Evolutionary conservation across 2,888 invertebrate genomes (phyloP).

Genomic region (Escarpia spicata): DNA sequence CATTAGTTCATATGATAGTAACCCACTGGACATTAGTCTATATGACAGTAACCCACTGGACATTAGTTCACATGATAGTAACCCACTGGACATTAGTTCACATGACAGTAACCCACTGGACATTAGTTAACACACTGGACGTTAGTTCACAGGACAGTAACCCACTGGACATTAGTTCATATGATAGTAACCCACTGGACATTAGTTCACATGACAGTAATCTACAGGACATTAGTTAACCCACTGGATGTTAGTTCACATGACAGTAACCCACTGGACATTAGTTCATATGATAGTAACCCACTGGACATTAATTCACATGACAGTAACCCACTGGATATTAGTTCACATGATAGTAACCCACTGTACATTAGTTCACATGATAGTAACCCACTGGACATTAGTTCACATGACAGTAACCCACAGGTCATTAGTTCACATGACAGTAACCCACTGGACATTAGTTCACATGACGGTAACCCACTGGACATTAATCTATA

Average conservation of each 20-base stretch:
- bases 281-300: not conserved
- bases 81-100: not conserved
- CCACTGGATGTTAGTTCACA: too few species aligned
- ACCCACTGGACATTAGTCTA: not conserved
- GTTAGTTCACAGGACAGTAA: too few species aligned
- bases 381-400: too few species aligned
- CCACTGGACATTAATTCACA: not conserved
- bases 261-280: not conserved
- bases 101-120: too few species aligned
- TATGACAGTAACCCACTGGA: not conserved
- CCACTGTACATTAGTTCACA: not conserved
- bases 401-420: not conserved
- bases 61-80: not conserved
- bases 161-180: too few species aligned
- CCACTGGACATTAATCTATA: too few species aligned
- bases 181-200: too few species aligned
- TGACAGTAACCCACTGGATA: too few species aligned
- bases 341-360: too few species aligned
- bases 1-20: not conserved
- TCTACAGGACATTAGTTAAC: not conserved
- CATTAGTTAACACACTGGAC: too few species aligned
- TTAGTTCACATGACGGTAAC: not conserved
- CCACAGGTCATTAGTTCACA: not conserved
- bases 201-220: not conserved
- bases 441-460: not conserved